Percentiles rank a stretch among this genome's conserved stretches.
Conservation (phyloP, 2,797 vertebrate genomes). For the Ctenochaetus hawaiiensis region DNA sequence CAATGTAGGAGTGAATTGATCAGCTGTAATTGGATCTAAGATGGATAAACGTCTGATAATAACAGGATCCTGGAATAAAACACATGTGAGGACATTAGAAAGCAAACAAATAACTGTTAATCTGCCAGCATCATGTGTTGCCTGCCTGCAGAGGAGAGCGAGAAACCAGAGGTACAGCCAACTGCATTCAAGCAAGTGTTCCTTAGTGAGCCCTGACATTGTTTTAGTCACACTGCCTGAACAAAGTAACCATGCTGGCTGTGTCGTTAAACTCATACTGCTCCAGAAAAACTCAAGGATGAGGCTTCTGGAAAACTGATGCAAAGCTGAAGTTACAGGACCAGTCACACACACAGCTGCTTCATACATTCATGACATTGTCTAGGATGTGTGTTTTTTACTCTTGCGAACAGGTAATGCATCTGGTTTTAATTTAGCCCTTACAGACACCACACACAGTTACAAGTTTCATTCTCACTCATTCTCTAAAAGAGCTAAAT, state of each 20-base stretch:
- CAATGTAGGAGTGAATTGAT: not conserved
- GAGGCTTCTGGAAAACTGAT: conserved; percentile 9
- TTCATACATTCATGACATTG: not conserved
- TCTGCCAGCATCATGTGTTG: not conserved
- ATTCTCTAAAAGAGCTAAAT: not conserved
- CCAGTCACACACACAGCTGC: conserved; percentile 25
- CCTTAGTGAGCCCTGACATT: conserved; percentile 20
- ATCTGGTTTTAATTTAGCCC: conserved; percentile 3
- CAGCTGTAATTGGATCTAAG: conserved; percentile 3
- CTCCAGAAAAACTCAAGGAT: conserved; percentile 24
- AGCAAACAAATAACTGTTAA: conserved; percentile 15
- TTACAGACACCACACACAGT: not conserved
- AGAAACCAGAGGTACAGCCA: conserved; percentile 1
- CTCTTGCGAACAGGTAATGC: conserved; percentile 1
- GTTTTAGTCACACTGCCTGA: conserved; percentile 21
- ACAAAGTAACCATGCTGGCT: conserved; percentile 16
- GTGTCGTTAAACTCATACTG: conserved; percentile 3
- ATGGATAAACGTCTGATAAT: not conserved
- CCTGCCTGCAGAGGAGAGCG: not conserved
- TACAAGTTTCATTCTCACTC: not conserved
- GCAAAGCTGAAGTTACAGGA: conserved; percentile 17
- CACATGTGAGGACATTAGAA: not conserved
- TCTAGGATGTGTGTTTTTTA: not conserved
- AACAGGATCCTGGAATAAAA: not conserved
- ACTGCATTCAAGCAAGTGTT: conserved; percentile 4